Evolutionary conservation across 2,888 invertebrate species (phyloP).

Genomic region (Choreutis nemorana): DNA sequence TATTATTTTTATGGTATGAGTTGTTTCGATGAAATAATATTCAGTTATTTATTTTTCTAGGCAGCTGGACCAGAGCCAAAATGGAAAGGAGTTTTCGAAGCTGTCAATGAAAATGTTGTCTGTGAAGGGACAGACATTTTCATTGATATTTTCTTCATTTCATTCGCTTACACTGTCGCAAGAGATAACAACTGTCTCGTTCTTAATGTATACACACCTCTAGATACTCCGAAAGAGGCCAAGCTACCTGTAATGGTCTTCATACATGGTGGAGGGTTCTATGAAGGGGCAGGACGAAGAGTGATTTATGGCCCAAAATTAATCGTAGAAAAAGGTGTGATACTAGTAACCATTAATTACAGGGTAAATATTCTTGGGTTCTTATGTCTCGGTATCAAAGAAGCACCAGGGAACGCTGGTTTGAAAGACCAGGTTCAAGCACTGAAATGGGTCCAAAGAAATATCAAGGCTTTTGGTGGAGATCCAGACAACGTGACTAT

Average conservation of each 20-base stretch:
- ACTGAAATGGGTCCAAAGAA: slow-evolving; percentile 35
- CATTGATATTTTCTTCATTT: too few relatives aligned
- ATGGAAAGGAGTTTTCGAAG: slow-evolving; percentile 39
- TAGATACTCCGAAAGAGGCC: slow-evolving; percentile 13
- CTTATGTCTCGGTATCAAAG: slow-evolving; percentile 35
- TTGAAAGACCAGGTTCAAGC: slow-evolving; percentile 47
- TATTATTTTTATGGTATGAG: too few relatives aligned
- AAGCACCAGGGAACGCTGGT: slow-evolving; percentile 45
- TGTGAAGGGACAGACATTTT: slow-evolving; percentile 18
- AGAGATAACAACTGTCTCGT: slow-evolving; percentile 35
- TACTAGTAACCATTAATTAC: slow-evolving; percentile 44
- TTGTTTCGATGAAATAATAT: too few relatives aligned
- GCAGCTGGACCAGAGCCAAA: slow-evolving; percentile 35
- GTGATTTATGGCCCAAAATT: slow-evolving; percentile 39
- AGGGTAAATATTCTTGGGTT: slow-evolving; percentile 45
- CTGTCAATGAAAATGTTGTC: slow-evolving; percentile 30
- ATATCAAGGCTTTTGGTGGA: slow-evolving; percentile 38
- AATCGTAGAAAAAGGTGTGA: slow-evolving; percentile 31
- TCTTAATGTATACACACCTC: slow-evolving; percentile 39
- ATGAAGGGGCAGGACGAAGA: slow-evolving; percentile 28
- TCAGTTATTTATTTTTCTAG: slow-evolving; percentile 20
- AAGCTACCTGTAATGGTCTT: slow-evolving; percentile 45
- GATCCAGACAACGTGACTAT: slow-evolving; percentile 38
- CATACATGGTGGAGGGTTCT: slow-evolving; percentile 49
- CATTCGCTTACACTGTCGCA: too few relatives aligned